Evolutionary conservation across 1,140 invertebrate genomes (phyloP).

Genomic region (Linepithema humile): DNA sequence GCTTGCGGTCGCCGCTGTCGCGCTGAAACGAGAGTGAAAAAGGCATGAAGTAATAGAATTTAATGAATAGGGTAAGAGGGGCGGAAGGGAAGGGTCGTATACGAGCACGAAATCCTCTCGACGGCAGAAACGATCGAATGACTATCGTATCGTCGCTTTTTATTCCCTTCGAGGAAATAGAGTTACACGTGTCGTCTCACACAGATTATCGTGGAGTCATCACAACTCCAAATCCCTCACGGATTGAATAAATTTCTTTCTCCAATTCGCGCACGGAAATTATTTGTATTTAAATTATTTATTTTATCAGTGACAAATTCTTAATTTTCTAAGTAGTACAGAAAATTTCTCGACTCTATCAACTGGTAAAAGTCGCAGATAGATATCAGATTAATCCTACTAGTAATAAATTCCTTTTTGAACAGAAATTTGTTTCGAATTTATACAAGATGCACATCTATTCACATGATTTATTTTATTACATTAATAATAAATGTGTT

Average conservation of each 20-base stretch:
- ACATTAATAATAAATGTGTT: background rate
- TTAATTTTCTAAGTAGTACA: background rate
- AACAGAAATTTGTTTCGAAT: background rate
- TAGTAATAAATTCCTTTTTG: constrained; percentile 11
- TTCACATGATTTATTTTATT: constrained; percentile 9
- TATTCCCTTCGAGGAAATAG: constrained; percentile 23
- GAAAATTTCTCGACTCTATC: background rate
- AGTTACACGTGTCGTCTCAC: constrained; percentile 45
- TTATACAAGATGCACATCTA: no score
- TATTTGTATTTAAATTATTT: background rate
- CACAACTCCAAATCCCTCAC: background rate
- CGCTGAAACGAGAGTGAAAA: background rate
- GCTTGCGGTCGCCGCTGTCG: background rate
- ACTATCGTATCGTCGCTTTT: constrained; percentile 41
- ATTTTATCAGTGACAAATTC: background rate
- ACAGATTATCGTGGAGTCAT: constrained; percentile 20
- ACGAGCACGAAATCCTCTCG: constrained; percentile 12
- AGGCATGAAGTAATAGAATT: constrained; percentile 39
- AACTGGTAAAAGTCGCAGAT: background rate
- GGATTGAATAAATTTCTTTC: background rate
- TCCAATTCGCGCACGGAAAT: background rate
- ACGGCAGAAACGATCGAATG: constrained; percentile 25
- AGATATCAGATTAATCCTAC: constrained; percentile 1
- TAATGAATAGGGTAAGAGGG: constrained; percentile 36
- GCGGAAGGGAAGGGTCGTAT: background rate